Conservation (phyloP, 2,888 invertebrate genomes). For the Malthinus seriepunctatus region DNA sequence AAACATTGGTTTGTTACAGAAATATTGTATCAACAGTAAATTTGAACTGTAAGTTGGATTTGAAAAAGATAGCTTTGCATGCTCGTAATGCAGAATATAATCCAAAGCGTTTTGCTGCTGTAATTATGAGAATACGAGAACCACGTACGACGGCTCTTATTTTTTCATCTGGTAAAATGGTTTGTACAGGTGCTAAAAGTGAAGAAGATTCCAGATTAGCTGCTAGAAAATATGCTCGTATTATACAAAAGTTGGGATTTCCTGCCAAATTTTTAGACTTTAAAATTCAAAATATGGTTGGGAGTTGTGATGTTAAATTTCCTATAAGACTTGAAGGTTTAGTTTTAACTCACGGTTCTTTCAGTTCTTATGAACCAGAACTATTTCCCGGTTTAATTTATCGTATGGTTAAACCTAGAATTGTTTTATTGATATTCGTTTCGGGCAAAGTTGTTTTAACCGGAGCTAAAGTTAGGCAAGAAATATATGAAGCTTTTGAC, state of each 20-base stretch:
- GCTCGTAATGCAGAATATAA: constrained; percentile 99
- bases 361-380: constrained; percentile 78
- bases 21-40: constrained; percentile 99
- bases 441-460: constrained; percentile 84
- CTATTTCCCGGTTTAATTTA: constrained; percentile 83
- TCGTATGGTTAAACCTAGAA: constrained; percentile 78
- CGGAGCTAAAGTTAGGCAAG: constrained; percentile 73
- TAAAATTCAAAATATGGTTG: constrained; percentile 86
- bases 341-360: constrained; percentile 81
- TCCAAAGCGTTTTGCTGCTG: constrained; percentile 98
- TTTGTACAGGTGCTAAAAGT: constrained; percentile 84
- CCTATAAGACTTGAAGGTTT: constrained; percentile 80
- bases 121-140: constrained; percentile 94
- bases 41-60: constrained; percentile 89
- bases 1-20: constrained; percentile 59
- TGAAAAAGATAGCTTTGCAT: constrained; percentile 96
- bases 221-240: constrained; percentile 79
- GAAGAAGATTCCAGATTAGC: constrained; percentile 79
- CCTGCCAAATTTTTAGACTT: constrained; percentile 77
- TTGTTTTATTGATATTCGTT: constrained; percentile 81
- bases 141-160: constrained; percentile 86
- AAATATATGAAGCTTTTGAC: constrained; percentile 75
- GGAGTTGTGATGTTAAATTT: constrained; percentile 85
- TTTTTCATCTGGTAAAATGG: constrained; percentile 86
- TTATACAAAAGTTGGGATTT: constrained; percentile 81